Percentiles rank a stretch among this genome's conserved stretches.
These are phyloP conservation scores for Agapornis roseicollis DNA, from an alignment of 2,113 vertebrate species.

Conservation along the genomic window DNA sequence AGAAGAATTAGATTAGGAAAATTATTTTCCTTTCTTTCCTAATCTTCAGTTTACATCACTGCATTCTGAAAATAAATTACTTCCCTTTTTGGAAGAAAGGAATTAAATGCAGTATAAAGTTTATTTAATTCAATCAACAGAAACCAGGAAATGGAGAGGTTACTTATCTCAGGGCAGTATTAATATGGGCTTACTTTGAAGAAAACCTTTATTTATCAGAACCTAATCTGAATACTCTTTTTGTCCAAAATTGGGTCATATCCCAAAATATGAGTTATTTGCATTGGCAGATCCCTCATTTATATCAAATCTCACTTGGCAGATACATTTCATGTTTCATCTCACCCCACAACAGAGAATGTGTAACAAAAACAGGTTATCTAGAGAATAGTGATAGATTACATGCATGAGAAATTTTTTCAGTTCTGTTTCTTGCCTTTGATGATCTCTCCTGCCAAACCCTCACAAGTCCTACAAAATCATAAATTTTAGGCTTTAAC, in stretches of 20 bases:
- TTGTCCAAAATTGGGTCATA: neutral
- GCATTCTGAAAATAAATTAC: neutral
- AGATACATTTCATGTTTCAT: neutral
- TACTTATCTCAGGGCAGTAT: neutral
- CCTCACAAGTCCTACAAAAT: neutral
- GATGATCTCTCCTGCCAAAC: neutral
- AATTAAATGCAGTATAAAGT: neutral
- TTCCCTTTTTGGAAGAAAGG: neutral
- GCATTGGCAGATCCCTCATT: neutral
- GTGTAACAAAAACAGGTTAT: neutral
- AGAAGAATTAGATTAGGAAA: neutral
- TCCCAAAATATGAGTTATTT: neutral
- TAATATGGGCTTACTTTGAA: neutral
- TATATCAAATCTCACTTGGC: neutral
- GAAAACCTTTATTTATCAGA: neutral
- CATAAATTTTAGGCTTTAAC: neutral
- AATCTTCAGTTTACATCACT: neutral
- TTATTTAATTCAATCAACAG: slow-evolving; percentile 17
- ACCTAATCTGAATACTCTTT: neutral
- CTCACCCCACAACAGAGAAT: neutral
- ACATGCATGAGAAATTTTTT: neutral
- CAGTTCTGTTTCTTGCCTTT: neutral
- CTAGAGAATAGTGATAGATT: neutral
- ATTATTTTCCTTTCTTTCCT: neutral
- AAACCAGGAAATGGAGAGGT: neutral